These are phyloP conservation scores for Microcebus lehilahytsara DNA, from an alignment of 2,113 vertebrate species.

Conservation along the genomic window DNA sequence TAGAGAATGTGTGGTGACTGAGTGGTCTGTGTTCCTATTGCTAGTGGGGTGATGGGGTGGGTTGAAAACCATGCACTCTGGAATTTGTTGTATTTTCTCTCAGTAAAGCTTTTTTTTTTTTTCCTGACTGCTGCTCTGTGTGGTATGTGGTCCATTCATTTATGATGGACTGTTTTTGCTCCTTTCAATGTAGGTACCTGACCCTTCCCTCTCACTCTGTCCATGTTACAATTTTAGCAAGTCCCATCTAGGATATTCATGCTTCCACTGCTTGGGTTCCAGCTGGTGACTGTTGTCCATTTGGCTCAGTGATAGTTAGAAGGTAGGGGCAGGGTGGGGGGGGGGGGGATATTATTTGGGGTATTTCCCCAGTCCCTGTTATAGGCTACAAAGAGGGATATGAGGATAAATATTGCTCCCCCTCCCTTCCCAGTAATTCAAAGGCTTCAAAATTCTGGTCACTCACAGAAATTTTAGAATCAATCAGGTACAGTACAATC, in stretches of 20 bases:
- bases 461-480: conserved; percentile 54
- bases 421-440: background rate
- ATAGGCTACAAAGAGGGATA: background rate
- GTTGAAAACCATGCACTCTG: conserved; percentile 59
- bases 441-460: background rate
- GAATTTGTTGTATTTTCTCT: conserved; percentile 69
- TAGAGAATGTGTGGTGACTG: background rate
- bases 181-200: background rate
- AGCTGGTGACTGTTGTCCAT: background rate
- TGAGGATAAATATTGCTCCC: background rate
- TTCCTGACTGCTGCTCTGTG: conserved; percentile 31
- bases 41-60: conserved; percentile 3
- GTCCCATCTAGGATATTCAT: background rate
- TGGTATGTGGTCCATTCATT: conserved; percentile 58
- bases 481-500: conserved; percentile 57
- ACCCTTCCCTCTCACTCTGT: background rate
- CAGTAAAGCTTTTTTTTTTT: conserved; percentile 57
- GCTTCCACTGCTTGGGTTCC: background rate
- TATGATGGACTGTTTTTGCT: background rate
- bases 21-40: conserved; percentile 15
- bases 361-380: background rate
- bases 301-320: background rate
- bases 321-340: background rate
- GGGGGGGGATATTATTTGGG: background rate
- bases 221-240: background rate